Evolutionary conservation across 37 sponge, comb jelly and placozoan species (phyloP), one percentile per base, ranked within the genome.

Genomic region (Aplysina aerophoba): DNA sequence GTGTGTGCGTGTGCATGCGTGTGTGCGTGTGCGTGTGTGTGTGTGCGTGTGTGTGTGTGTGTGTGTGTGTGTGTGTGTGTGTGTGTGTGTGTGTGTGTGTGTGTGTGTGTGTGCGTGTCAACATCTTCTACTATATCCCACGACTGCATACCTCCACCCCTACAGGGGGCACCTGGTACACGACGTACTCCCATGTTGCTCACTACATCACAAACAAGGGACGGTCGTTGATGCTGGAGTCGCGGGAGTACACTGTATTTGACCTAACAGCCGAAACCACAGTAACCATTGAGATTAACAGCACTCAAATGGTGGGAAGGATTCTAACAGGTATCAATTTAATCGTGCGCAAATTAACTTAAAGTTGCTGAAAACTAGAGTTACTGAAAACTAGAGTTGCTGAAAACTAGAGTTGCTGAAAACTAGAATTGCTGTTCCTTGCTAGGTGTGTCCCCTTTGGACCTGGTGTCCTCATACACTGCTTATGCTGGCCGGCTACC

Each of bases 181-280:
- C 95, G 12, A 91, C 95, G 6, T 94, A 94, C 87, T 89, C 92
- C 1, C 73, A 80, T 20, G 89, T 94, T 6, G 87, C 95, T n/a
- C 79, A 84, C 72, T 94, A 94, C 78, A 54, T 89, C 55, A 91
- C 88, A 31, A 94, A 82, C 65, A 39, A 81, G 25, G 37, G 38
- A n/a, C 63, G 89, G 16, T 82, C 89, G 8, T 77, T 94, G 3
- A 19, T 84, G 25, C 53, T 94, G 55, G 87, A 88, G 36, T 91
- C 95, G 2, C 34, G 72, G 38, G 91, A 91, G 14, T 89, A 88
- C 53, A 30, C 75, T 5, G 81, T 84, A 25, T 94, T 91, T 55
- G 85, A 94, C 66, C 11, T 91, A 78, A 88, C 87, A 0, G 36
- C 22, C 24, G 25, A 69, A 31, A 72, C 54, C 15, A 22, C 68